These are phyloP conservation scores for Thyatira batis DNA, from an alignment of 2,888 invertebrate genomes.

Conservation along the genomic window DNA sequence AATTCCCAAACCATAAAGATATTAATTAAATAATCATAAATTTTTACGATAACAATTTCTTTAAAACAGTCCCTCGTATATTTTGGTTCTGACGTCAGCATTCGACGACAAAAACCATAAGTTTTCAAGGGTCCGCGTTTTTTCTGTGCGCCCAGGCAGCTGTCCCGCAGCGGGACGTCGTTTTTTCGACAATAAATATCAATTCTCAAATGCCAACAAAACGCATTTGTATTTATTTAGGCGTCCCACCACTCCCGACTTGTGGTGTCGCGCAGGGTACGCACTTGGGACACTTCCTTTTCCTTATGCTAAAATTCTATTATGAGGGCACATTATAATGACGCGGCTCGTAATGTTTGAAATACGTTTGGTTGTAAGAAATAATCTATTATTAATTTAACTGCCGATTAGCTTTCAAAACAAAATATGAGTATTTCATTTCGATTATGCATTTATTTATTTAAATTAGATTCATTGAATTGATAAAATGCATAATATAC, in stretches of 20 bases:
- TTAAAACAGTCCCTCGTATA: slow-evolving; percentile 37
- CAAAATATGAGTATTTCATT: too few species aligned
- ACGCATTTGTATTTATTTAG: slow-evolving; percentile 79
- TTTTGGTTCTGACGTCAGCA: slow-evolving; percentile 36
- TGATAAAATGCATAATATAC: too few species aligned
- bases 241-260: slow-evolving; percentile 53
- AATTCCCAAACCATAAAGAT: slow-evolving; percentile 21
- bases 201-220: slow-evolving; percentile 74
- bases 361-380: neutral
- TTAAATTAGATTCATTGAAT: too few species aligned
- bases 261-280: slow-evolving; percentile 50
- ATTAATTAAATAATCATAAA: slow-evolving; percentile 33
- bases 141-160: slow-evolving; percentile 51
- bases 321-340: slow-evolving; percentile 43
- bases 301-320: slow-evolving; percentile 56
- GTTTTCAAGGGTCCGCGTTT: slow-evolving; percentile 49
- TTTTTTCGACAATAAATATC: slow-evolving; percentile 79
- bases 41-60: slow-evolving; percentile 7
- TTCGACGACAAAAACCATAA: slow-evolving; percentile 43
- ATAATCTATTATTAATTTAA: neutral
- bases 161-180: slow-evolving; percentile 65
- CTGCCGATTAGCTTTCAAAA: too few species aligned
- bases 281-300: slow-evolving; percentile 58
- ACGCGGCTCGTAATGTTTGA: neutral
- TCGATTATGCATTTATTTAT: too few species aligned